Evolutionary conservation across 53 echinoderm and acorn worm genomes (phyloP), one percentile per base, ranked within the genome.

Genomic region (Glandiceps talaboti): DNA sequence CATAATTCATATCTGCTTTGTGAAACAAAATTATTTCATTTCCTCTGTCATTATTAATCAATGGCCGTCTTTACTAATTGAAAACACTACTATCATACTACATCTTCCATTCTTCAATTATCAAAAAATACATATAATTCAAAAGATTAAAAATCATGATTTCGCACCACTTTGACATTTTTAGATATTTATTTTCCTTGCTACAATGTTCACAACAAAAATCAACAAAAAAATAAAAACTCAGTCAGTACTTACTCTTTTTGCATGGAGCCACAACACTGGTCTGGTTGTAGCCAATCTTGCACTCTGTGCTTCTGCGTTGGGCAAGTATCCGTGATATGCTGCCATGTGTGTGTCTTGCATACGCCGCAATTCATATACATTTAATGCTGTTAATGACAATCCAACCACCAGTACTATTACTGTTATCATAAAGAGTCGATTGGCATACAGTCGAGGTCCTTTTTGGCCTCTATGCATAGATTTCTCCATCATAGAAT

Each of bases 251-350:
- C 90, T 89, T 75, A 92, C 96, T 85, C 84, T 81, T 87, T 87
- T 90, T 14, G 83, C 96, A 82, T 96, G 90, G n/a, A 96, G 80
- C 96, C 96, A 96, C 29, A 90, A 76, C 29, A 96, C 84, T 1
- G 92, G 92, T 77, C 30, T 82, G 27, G 73, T 81, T 1, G 29
- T 14, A n/a, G 33, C 27, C 27, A 33, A n/a, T 32, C 79, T 77
- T 0, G 79, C 27, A 25, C 77, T 32, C 29, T 32, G 28, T 27
- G 85, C 27, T 12, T 27, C 26, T 30, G 77, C 77, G 0, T 32
- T 73, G 1, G 77, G 74, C 14, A 77, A 33, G 31, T 79, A 32
- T 30, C 81, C 79, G 73, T 94, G 88, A 30, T 83, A 79, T 12
- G 74, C 79, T 20, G 29, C 84, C 33, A 90, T 86, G 33, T 96